Conservation (phyloP, 2,113 vertebrate species). For the Notechis scutatus region DNA sequence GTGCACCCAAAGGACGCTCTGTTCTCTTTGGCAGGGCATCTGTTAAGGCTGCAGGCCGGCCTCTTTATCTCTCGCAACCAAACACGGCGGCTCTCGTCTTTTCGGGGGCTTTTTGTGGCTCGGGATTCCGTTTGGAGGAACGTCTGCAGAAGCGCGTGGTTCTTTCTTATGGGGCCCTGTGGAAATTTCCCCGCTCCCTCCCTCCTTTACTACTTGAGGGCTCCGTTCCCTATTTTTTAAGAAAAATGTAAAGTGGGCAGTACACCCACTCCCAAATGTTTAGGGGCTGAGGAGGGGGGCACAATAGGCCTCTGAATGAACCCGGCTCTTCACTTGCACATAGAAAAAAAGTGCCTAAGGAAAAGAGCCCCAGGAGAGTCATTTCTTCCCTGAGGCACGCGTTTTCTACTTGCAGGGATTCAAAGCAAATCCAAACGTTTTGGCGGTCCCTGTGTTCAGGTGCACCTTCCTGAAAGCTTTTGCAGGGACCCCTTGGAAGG, state of each 20-base stretch:
- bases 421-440: neutral
- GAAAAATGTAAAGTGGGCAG: neutral
- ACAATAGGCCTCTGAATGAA: no score
- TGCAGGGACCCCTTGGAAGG: neutral
- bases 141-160: no score
- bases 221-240: neutral
- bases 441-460: neutral
- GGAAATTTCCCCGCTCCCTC: neutral
- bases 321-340: neutral
- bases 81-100: neutral
- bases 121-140: neutral
- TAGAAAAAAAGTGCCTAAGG: neutral
- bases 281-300: neutral
- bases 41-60: neutral
- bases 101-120: neutral
- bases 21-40: neutral
- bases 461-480: neutral
- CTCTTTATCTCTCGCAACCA: constrained; percentile 1
- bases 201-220: neutral
- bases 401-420: neutral
- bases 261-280: neutral
- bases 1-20: neutral
- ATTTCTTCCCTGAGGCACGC: neutral
- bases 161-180: neutral
- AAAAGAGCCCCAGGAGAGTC: neutral